Percentiles rank a stretch among this genome's conserved stretches.
phyloP scores from a whole-genome alignment of 2,797 vertebrate genomes.

The Ciconia nigra region DNA sequence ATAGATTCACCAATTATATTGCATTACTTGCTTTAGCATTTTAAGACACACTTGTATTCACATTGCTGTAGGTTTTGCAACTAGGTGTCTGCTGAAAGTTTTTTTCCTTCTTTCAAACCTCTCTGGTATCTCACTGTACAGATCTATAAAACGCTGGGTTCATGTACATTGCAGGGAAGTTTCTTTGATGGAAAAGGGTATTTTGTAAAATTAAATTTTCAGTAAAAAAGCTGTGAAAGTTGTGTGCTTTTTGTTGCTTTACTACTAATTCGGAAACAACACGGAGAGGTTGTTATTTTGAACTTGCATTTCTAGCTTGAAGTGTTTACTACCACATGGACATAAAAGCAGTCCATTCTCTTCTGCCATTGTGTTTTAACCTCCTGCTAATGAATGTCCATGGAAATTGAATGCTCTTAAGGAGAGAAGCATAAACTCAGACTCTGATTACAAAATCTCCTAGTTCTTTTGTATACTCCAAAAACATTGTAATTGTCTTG shows the following conservation, averaged over 20 bases:
- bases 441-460: conserved; percentile 53
- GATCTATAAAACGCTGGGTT: conserved; percentile 50
- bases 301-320: background rate
- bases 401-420: conserved; percentile 29
- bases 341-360: conserved; percentile 27
- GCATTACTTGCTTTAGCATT: conserved; percentile 70
- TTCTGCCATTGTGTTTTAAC: conserved; percentile 16
- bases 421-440: conserved; percentile 43
- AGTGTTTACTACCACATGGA: background rate
- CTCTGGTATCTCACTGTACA: conserved; percentile 60
- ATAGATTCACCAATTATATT: conserved; percentile 65
- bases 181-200: conserved; percentile 73
- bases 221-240: conserved; percentile 75
- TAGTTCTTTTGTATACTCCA: conserved; percentile 43
- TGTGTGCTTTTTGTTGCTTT: conserved; percentile 42
- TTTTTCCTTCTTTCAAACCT: conserved; percentile 60
- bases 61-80: conserved; percentile 67
- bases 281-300: conserved; percentile 22
- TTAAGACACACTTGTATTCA: conserved; percentile 70
- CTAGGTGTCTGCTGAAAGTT: conserved; percentile 65
- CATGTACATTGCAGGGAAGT: conserved; percentile 60
- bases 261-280: conserved; percentile 34
- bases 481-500: conserved; percentile 51
- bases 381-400: conserved; percentile 49
- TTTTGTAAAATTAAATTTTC: conserved; percentile 81